Evolutionary conservation across 2,113 vertebrate genomes (phyloP), one percentile per base, ranked within the genome.

Genomic region (Oryctolagus cuniculus): DNA sequence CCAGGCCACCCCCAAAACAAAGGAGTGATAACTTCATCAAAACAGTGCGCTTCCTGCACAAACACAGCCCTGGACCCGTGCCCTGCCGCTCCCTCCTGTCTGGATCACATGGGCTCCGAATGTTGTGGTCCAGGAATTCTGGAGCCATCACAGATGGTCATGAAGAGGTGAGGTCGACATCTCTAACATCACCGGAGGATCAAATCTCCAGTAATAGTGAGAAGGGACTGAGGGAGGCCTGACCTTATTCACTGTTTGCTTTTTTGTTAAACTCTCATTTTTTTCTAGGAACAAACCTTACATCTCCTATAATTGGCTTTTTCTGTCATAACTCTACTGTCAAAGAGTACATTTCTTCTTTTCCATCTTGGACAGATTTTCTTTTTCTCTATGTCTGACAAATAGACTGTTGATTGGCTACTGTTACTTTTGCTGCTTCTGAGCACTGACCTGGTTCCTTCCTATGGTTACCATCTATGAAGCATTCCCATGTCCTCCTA

Each of bases 341-440:
- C 63, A 70, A 79, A 81, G n/a, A 84, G 36, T 16, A 70, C 25
- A 29, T 25, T 51, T 34, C 38, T 73, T 92, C 22, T 90, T 84
- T 86, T 87, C 58, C 15, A 80, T 51, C 58, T 89, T 74, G 82
- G 81, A 44, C 64, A 29, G 5, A 58, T 94, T 92, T 93, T 95
- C 44, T 66, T 34, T 89, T 79, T 83, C 89, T 69, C 19, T 49
- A 21, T 84, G 17, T 73, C 63, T 9, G 22, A 53, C 73, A 21
- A 44, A 25, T 27, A 34, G 66, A 73, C 31, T 53, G 38, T 34
- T 72, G 51, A 83, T 16, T 64, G n/a, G 67, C 11, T 77, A 15
- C 89, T 79, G 0, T 85, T 80, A 9, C 24, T 38, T 87, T 92
- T 64, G 4, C 19, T 88, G 4, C 77, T 72, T 1, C 34, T 53